A percentile compares a stretch with the other conserved stretches of the same genome.
Evolutionary conservation across 92 coral and sea anemone genomes (phyloP).

Genomic region (Pocillopora meandrina): DNA sequence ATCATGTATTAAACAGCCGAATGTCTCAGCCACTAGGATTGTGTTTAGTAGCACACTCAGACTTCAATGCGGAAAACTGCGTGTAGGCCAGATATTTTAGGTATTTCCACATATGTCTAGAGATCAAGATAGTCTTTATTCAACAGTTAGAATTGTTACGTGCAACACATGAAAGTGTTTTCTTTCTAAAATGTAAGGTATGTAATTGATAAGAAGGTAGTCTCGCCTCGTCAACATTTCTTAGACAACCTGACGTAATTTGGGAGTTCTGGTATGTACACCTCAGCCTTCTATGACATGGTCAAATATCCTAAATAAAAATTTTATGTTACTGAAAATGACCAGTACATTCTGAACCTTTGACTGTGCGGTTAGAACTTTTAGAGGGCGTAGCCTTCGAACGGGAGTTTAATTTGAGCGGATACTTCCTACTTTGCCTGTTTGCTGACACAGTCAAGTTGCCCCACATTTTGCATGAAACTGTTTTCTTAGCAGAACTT

Average conservation of each 20-base stretch:
- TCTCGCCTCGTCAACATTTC: slow-evolving; percentile 14
- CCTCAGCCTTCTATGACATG: too few relatives aligned
- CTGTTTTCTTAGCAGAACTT: neutral
- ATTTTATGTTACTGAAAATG: neutral
- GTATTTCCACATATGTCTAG: too few relatives aligned
- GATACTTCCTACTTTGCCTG: neutral
- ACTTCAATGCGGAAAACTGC: too few relatives aligned
- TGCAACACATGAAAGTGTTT: slow-evolving; percentile 10
- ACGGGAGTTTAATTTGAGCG: neutral
- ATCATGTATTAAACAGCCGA: too few relatives aligned
- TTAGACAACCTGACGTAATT: neutral
- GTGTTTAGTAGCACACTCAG: too few relatives aligned
- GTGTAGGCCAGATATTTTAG: too few relatives aligned
- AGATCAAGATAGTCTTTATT: too few relatives aligned
- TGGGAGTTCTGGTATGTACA: neutral
- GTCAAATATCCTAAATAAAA: neutral
- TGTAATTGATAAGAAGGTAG: slow-evolving; percentile 31
- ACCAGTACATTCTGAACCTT: neutral
- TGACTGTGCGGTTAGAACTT: neutral
- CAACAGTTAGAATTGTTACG: slow-evolving; percentile 12
- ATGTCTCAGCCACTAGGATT: too few relatives aligned
- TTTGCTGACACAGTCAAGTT: neutral
- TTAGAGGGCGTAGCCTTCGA: neutral
- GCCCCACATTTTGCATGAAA: neutral
- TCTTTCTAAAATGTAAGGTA: slow-evolving; percentile 25